Conservation (phyloP, 2,797 vertebrate species). For the Acipenser ruthenus region DNA sequence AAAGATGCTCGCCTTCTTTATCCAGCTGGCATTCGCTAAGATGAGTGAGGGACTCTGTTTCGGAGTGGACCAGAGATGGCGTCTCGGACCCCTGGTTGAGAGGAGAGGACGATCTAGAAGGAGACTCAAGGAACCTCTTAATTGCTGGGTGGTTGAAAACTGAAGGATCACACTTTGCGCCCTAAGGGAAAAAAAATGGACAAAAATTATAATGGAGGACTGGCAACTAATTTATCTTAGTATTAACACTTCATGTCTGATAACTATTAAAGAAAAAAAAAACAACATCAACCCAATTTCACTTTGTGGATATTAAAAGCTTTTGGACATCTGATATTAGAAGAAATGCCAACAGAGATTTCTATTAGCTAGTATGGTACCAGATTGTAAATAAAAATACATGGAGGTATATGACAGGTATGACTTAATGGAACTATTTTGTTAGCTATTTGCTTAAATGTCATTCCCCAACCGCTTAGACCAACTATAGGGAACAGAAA, state of each 20-base stretch:
- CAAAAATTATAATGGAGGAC: fast-evolving
- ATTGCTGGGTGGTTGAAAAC: conserved; percentile 93
- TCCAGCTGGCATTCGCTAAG: conserved; percentile 71
- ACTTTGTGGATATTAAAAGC: neutral
- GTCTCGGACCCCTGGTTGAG: conserved; percentile 92
- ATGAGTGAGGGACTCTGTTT: conserved; percentile 85
- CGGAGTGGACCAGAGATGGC: conserved; percentile 81
- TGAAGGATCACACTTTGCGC: conserved; percentile 72
- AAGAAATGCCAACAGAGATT: no score
- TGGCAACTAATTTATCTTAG: no score
- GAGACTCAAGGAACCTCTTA: conserved; percentile 87
- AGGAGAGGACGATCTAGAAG: conserved; percentile 90
- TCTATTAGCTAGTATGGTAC: no score
- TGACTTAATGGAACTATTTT: no score
- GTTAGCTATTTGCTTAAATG: no score
- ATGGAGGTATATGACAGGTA: no score
- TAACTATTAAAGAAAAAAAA: neutral
- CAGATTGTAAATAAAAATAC: no score
- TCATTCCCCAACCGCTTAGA: no score
- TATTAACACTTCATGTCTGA: no score
- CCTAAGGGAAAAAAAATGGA: conserved; percentile 47
- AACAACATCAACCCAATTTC: conserved; percentile 1
- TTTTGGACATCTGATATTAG: no score
- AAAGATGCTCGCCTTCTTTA: conserved; percentile 65
- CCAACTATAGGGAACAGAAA: no score